phyloP scores from a whole-genome alignment of 2,797 vertebrate species.

The Lithobates sylvaticus region DNA sequence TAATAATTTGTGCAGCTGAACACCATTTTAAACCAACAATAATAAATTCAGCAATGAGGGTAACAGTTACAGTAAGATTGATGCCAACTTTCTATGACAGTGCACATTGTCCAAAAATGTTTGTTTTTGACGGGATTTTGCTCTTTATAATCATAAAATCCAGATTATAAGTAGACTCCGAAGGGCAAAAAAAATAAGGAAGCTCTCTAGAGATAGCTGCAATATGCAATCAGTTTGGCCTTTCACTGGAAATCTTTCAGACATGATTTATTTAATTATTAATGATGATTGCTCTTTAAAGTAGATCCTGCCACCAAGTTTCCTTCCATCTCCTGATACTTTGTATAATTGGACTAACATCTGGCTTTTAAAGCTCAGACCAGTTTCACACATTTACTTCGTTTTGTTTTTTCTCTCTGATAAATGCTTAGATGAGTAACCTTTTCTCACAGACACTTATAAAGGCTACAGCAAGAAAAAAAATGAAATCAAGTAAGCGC shows the following conservation, averaged over 20 bases:
- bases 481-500: conserved; percentile 32
- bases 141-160: background rate
- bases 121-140: background rate
- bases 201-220: background rate
- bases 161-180: background rate
- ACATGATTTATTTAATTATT: conserved; percentile 18
- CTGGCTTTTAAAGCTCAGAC: background rate
- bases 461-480: conserved; percentile 16
- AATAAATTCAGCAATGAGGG: too few species aligned
- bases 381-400: conserved; percentile 4
- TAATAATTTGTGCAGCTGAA: background rate
- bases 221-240: background rate
- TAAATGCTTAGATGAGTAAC: conserved; percentile 29
- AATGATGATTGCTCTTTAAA: conserved; percentile 15
- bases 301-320: background rate
- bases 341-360: conserved; percentile 18
- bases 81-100: background rate
- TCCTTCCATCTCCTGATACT: background rate
- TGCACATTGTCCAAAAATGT: background rate
- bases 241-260: conserved; percentile 5
- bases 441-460: conserved; percentile 19
- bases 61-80: background rate
- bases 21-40: background rate
- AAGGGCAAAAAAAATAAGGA: too few species aligned
- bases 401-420: conserved; percentile 31